phyloP scores from a whole-genome alignment of 2,113 vertebrate genomes.

The Anarhynchus alexandrinus region DNA sequence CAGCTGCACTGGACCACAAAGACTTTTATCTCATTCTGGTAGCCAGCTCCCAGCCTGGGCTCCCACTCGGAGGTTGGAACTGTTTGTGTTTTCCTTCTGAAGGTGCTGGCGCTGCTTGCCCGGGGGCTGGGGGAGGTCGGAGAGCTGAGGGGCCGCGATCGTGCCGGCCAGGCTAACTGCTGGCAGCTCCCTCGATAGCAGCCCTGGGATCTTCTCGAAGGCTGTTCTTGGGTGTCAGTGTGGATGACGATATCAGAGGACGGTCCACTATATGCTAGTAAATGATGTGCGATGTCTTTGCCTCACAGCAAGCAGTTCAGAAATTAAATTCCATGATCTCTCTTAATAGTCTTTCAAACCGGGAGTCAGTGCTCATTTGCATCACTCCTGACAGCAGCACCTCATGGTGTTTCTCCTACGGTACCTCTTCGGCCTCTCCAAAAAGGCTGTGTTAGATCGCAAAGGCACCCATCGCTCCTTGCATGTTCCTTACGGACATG shows the following conservation, averaged over 20 bases:
- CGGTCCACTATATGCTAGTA: rapidly evolving
- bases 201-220: background rate
- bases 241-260: background rate
- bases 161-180: background rate
- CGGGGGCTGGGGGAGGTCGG: background rate
- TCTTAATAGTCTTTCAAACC: background rate
- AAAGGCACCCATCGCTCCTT: background rate
- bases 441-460: background rate
- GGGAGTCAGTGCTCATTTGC: rapidly evolving
- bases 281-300: background rate
- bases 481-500: background rate
- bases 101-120: background rate
- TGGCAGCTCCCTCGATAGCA: background rate
- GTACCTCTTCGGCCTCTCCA: background rate
- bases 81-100: background rate
- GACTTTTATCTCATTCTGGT: background rate
- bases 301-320: background rate
- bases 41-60: background rate
- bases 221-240: background rate
- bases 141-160: background rate
- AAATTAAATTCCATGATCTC: background rate
- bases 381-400: background rate
- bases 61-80: rapidly evolving
- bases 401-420: background rate
- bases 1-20: background rate